Percentiles rank a stretch among this genome's conserved stretches.
phyloP scores from a whole-genome alignment of 2,888 invertebrate genomes.

The Cataglyphis cursor region DNA sequence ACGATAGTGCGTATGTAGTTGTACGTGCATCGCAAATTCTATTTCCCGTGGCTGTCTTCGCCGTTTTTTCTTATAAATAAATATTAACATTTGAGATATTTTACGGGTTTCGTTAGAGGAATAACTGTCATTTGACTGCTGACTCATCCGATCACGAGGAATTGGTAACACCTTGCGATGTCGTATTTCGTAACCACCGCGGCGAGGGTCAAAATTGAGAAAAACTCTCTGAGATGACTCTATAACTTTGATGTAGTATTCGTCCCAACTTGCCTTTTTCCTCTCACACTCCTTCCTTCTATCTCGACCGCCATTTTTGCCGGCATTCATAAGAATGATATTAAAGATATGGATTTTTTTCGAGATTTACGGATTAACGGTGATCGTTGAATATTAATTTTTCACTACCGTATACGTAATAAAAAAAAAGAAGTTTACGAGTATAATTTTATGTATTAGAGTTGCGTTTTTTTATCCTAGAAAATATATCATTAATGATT shows the following conservation, averaged over 20 bases:
- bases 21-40: conserved; percentile 34
- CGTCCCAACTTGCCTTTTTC: background rate
- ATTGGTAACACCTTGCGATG: conserved; percentile 29
- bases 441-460: background rate
- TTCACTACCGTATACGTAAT: background rate
- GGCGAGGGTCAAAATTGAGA: conserved; percentile 36
- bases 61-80: conserved; percentile 49
- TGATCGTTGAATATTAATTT: conserved; percentile 43
- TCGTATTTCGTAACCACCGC: conserved; percentile 21
- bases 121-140: conserved; percentile 44
- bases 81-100: conserved; percentile 33
- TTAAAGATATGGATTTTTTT: conserved; percentile 43
- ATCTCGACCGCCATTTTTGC: background rate
- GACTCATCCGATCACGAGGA: conserved; percentile 34
- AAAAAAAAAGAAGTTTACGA: conserved; percentile 13
- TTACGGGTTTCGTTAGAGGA: conserved; percentile 19
- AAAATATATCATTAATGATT: conserved; percentile 3
- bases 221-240: conserved; percentile 28
- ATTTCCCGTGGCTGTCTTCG: conserved; percentile 16
- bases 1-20: background rate
- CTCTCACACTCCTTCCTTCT: background rate
- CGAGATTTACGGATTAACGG: background rate
- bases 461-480: background rate
- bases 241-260: conserved; percentile 46
- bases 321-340: conserved; percentile 37